Percentiles rank a stretch among this genome's conserved stretches.
Evolutionary conservation across 2,797 vertebrate species (phyloP).

Genomic region (Kryptolebias ocellatus): DNA sequence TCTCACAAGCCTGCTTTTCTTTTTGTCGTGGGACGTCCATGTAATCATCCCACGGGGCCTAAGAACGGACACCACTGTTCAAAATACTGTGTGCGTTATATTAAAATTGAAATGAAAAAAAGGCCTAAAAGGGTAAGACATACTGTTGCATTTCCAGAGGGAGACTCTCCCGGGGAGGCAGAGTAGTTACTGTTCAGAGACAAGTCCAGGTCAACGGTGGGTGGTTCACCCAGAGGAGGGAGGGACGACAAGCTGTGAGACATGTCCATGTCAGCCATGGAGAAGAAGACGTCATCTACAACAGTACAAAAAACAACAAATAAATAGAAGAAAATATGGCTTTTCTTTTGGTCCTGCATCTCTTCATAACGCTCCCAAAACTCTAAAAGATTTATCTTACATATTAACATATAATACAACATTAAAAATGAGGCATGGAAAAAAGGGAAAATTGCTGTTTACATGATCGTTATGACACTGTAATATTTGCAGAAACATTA

Average conservation of each 20-base stretch:
- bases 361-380: too few species aligned
- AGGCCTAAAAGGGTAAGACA: slow-evolving; percentile 27
- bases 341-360: too few species aligned
- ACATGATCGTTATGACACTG: too few species aligned
- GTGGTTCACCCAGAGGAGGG: slow-evolving; percentile 95
- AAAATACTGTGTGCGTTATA: neutral
- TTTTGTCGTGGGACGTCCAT: slow-evolving; percentile 87
- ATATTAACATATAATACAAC: too few species aligned
- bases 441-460: too few species aligned
- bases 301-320: neutral
- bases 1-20: slow-evolving; percentile 82
- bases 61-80: slow-evolving; percentile 18
- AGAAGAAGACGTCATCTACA: slow-evolving; percentile 99
- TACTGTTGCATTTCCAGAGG: slow-evolving; percentile 88
- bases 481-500: too few species aligned
- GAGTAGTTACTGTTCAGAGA: slow-evolving; percentile 95
- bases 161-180: slow-evolving; percentile 90
- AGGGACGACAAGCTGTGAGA: slow-evolving; percentile 97
- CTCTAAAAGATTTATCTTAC: too few species aligned
- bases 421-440: too few species aligned
- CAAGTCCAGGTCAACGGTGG: slow-evolving; percentile 94
- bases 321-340: neutral
- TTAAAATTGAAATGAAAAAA: too few species aligned
- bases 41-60: slow-evolving; percentile 93
- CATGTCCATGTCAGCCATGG: slow-evolving; percentile 99